A percentile compares a stretch with the other conserved stretches of the same genome.
phyloP scores from a whole-genome alignment of 1,140 invertebrate genomes.

The Monomorium pharaonis region DNA sequence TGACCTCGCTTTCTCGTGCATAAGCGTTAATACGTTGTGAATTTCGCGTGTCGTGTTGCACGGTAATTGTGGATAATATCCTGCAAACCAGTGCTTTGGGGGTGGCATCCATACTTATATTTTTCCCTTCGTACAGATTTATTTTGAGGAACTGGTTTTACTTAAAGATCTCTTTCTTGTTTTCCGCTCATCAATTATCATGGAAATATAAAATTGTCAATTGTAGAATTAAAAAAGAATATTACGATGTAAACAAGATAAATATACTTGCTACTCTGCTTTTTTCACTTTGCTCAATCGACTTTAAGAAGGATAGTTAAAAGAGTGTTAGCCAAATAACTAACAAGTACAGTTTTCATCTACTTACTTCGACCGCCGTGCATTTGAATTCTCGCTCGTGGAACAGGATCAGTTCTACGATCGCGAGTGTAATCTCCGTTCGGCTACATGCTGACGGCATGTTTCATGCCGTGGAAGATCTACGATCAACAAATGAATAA shows the following conservation, averaged over 20 bases:
- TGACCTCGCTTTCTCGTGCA: conserved; percentile 1
- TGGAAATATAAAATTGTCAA: background rate
- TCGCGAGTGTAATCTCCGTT: conserved; percentile 52
- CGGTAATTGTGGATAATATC: conserved; percentile 51
- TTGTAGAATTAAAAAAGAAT: background rate
- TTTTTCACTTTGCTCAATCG: background rate
- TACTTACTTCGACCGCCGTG: background rate
- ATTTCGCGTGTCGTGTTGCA: conserved; percentile 27
- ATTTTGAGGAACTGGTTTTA: background rate
- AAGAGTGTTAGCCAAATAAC: background rate
- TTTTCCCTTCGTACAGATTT: background rate
- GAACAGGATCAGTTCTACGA: background rate
- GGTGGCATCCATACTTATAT: background rate
- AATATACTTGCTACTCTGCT: background rate
- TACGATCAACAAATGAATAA: conserved; percentile 72
- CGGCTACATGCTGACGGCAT: conserved; percentile 36
- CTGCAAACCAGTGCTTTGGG: background rate
- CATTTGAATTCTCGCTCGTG: background rate
- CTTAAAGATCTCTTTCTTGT: background rate
- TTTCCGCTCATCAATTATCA: background rate
- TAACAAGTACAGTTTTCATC: background rate
- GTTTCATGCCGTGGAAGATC: conserved; percentile 59
- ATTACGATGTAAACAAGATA: too few species aligned
- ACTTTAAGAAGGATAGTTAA: background rate
- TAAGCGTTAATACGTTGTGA: conserved; percentile 37